Percentiles rank a stretch among this genome's conserved stretches.
Conservation (phyloP, 2,113 vertebrate species). For the Lichenostomus cassidix region DNA sequence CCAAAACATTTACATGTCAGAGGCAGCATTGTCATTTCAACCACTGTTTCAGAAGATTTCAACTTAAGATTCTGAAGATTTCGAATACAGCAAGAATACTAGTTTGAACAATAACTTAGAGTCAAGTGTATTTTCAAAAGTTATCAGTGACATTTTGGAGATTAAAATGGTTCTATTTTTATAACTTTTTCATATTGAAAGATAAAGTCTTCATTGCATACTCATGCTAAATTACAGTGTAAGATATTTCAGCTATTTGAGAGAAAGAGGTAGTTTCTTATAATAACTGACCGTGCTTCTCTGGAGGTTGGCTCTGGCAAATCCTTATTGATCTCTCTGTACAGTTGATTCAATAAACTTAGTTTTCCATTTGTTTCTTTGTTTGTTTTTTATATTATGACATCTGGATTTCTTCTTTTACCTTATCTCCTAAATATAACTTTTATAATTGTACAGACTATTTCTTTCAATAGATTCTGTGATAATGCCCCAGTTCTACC, state of each 20-base stretch:
- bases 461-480: not conserved
- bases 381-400: not conserved
- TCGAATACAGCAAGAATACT: not conserved
- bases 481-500: not conserved
- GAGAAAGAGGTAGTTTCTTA: not conserved
- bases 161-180: not conserved
- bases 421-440: not conserved
- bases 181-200: not conserved
- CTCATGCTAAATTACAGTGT: not conserved
- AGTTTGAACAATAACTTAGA: not conserved
- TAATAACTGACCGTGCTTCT: not conserved
- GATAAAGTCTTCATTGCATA: not conserved
- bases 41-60: not conserved
- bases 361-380: not conserved
- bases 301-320: not conserved
- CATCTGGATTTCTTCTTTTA: not conserved
- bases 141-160: not conserved
- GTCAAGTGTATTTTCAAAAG: not conserved
- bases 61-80: not conserved
- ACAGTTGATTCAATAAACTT: conserved; percentile 1
- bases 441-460: not conserved
- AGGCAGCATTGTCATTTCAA: not conserved
- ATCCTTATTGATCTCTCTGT: conserved; percentile 16
- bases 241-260: not conserved
- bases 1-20: not conserved